These are phyloP conservation scores for Toxotes lorentzi DNA, from an alignment of 2,797 vertebrate species.

Conservation along the genomic window DNA sequence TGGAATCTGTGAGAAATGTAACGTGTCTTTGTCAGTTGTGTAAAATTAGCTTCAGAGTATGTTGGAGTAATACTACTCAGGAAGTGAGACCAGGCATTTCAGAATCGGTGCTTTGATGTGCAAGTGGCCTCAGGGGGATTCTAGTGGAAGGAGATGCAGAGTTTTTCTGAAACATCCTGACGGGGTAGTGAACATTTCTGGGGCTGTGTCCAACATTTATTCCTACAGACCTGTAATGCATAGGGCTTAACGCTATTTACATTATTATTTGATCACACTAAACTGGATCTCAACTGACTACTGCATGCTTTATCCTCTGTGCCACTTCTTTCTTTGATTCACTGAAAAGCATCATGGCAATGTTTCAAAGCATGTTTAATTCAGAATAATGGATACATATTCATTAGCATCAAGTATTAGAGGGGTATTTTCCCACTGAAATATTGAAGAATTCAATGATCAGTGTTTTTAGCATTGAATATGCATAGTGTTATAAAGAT, in stretches of 20 bases:
- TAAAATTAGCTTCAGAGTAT: conserved; percentile 57
- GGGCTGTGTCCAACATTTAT: conserved; percentile 35
- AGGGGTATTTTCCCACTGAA: not conserved
- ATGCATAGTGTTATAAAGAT: not conserved
- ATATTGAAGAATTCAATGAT: not conserved
- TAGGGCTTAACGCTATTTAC: conserved; percentile 3
- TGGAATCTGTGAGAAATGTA: conserved; percentile 21
- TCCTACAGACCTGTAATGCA: conserved; percentile 32
- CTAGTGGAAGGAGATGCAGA: conserved; percentile 65
- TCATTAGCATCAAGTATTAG: not conserved
- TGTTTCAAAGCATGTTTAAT: not conserved
- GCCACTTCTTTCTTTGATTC: not conserved
- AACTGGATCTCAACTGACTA: not conserved
- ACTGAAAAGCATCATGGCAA: not conserved
- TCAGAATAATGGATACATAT: not conserved
- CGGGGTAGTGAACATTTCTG: conserved; percentile 53
- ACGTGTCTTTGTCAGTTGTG: conserved; percentile 52
- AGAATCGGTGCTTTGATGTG: conserved; percentile 74
- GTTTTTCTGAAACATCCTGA: conserved; percentile 66
- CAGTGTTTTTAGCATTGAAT: not conserved
- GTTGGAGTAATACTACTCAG: conserved; percentile 52
- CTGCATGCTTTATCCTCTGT: not conserved
- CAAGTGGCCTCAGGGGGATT: conserved; percentile 67
- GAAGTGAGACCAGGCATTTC: conserved; percentile 62
- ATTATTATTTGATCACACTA: conserved; percentile 20